Percentiles rank a stretch among this genome's conserved stretches.
phyloP scores from a whole-genome alignment of 2,113 vertebrate species.

The Corythoichthys haematopterus region DNA sequence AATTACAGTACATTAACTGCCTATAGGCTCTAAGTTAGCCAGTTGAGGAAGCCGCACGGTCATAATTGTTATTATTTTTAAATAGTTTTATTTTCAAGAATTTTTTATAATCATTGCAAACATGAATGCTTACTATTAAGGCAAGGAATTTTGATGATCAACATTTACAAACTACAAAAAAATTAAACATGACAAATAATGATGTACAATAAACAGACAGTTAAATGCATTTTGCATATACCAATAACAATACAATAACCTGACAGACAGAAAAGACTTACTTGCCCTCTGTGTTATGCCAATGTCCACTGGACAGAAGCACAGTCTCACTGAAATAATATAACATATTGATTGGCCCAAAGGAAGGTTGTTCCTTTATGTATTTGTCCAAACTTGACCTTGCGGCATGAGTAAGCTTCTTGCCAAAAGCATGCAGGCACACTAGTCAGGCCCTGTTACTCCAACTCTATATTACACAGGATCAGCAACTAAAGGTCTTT shows the following conservation, averaged over 20 bases:
- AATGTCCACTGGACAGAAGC: neutral
- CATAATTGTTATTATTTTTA: too few relatives aligned
- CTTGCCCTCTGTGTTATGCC: neutral
- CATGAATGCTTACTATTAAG: too few relatives aligned
- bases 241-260: neutral
- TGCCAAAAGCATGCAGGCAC: neutral
- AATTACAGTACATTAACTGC: too few relatives aligned
- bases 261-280: neutral
- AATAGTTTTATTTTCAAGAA: too few relatives aligned
- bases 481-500: neutral
- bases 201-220: neutral
- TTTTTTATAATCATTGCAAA: too few relatives aligned
- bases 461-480: neutral
- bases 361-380: conserved; percentile 6
- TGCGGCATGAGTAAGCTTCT: neutral
- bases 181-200: too few relatives aligned
- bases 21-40: too few relatives aligned
- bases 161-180: too few relatives aligned
- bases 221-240: neutral
- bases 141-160: too few relatives aligned
- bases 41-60: too few relatives aligned
- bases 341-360: neutral
- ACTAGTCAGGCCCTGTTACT: neutral
- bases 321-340: conserved; percentile 1
- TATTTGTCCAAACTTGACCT: conserved; percentile 5